These are phyloP conservation scores for Drosophila nigritarsus DNA, from an alignment of 2,888 invertebrate genomes.

Conservation along the genomic window DNA sequence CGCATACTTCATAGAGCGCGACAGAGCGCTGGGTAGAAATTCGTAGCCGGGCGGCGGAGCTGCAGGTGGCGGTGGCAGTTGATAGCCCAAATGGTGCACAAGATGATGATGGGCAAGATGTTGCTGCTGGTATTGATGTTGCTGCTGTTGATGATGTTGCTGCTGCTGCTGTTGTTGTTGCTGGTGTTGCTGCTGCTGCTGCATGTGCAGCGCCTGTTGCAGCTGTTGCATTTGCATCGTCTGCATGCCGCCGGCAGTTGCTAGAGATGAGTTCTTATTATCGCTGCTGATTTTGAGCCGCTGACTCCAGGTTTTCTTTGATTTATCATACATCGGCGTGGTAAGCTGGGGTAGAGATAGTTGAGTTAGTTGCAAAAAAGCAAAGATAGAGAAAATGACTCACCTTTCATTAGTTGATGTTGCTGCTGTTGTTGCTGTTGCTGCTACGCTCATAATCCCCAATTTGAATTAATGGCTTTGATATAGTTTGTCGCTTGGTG, in stretches of 20 bases:
- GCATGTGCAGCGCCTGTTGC: slow-evolving; percentile 53
- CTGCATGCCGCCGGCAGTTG: slow-evolving; percentile 65
- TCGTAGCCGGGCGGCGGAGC: slow-evolving; percentile 70
- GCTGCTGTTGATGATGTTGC: slow-evolving; percentile 47
- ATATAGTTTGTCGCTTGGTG: slow-evolving; percentile 40
- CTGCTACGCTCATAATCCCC: slow-evolving; percentile 78
- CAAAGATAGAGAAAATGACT: background rate
- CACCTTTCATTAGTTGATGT: slow-evolving; percentile 60
- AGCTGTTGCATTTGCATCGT: slow-evolving; percentile 69
- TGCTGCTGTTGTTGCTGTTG: slow-evolving; percentile 36
- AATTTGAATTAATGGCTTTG: slow-evolving; percentile 77
- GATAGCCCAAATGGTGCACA: slow-evolving; percentile 61
- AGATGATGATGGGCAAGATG: slow-evolving; percentile 46
- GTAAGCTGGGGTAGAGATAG: slow-evolving; percentile 42
- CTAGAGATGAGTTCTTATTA: slow-evolving; percentile 83
- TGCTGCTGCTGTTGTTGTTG: slow-evolving; percentile 74
- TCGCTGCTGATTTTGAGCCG: slow-evolving; percentile 87
- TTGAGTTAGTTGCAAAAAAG: slow-evolving; percentile 7
- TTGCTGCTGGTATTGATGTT: slow-evolving; percentile 60
- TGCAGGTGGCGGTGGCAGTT: slow-evolving; percentile 53
- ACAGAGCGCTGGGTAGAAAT: slow-evolving; percentile 87
- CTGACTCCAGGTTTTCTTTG: slow-evolving; percentile 90
- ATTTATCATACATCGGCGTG: slow-evolving; percentile 84
- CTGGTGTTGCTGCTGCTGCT: slow-evolving; percentile 78
- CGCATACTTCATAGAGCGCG: slow-evolving; percentile 93